Conservation (phyloP, 92 coral and sea anemone genomes). For the Zoanthus gigantus region DNA sequence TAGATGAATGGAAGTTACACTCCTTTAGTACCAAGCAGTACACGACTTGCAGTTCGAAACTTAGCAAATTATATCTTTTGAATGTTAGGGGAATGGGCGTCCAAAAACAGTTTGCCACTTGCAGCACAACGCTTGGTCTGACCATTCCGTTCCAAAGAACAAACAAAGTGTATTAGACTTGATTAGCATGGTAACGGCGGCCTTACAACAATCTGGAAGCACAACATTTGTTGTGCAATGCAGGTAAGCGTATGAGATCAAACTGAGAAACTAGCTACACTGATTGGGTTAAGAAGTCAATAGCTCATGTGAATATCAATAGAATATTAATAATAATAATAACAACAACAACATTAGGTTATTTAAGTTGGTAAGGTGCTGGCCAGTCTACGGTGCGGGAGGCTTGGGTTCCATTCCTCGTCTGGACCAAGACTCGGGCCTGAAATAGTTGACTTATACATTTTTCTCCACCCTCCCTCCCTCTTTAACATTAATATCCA, state of each 20-base stretch:
- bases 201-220: slow-evolving; percentile 62
- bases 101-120: slow-evolving; percentile 48
- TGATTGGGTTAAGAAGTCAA: not conserved
- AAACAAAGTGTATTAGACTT: slow-evolving; percentile 57
- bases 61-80: not conserved
- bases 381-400: too few species aligned
- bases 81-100: not conserved
- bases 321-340: not conserved
- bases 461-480: too few species aligned
- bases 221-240: slow-evolving; percentile 56
- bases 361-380: too few species aligned
- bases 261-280: not conserved
- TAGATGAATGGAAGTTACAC: not conserved
- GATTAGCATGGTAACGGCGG: slow-evolving; percentile 39
- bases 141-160: slow-evolving; percentile 39
- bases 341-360: too few species aligned
- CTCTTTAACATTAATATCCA: too few species aligned
- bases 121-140: slow-evolving; percentile 64
- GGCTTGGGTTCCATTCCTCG: too few species aligned
- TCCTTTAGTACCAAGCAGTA: not conserved
- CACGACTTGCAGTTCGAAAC: not conserved
- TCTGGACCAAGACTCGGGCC: too few species aligned
- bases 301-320: not conserved
- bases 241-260: slow-evolving; percentile 36
- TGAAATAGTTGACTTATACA: too few species aligned